Percentiles rank a stretch among this genome's conserved stretches.
Evolutionary conservation across 2,888 invertebrate genomes (phyloP).

Genomic region (Ferrisia virgata): DNA sequence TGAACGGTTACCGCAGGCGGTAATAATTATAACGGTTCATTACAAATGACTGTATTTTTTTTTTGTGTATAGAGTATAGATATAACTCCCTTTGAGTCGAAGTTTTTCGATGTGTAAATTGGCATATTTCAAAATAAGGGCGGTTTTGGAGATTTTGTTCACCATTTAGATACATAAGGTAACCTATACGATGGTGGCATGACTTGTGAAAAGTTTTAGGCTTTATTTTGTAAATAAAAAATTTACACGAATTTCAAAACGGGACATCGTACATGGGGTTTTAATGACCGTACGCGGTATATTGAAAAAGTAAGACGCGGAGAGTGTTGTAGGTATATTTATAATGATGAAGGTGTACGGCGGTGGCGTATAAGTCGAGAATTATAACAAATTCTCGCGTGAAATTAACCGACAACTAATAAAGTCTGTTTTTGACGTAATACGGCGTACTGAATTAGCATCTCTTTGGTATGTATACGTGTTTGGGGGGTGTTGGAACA

Average conservation of each 20-base stretch:
- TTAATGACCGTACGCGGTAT: background rate
- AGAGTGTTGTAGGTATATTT: background rate
- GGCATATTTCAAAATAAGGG: background rate
- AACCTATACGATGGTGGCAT: background rate
- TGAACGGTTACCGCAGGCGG: background rate
- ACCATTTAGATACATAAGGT: background rate
- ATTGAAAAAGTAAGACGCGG: background rate
- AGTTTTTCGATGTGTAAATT: background rate
- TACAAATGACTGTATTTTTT: background rate
- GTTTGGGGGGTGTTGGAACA: background rate
- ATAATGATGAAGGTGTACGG: background rate
- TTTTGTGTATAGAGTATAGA: background rate
- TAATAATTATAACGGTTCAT: background rate
- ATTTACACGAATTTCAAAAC: background rate
- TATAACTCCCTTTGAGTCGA: background rate
- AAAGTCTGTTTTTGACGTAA: background rate
- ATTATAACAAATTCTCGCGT: background rate
- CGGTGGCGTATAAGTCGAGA: background rate
- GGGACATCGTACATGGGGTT: background rate
- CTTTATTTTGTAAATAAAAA: background rate
- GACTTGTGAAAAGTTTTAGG: background rate
- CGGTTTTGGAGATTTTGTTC: background rate
- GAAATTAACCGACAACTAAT: conserved; percentile 14
- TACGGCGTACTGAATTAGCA: background rate
- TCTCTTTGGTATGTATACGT: background rate